Conservation (phyloP, 2,888 invertebrate genomes). For the Entomobrya multifasciata region DNA sequence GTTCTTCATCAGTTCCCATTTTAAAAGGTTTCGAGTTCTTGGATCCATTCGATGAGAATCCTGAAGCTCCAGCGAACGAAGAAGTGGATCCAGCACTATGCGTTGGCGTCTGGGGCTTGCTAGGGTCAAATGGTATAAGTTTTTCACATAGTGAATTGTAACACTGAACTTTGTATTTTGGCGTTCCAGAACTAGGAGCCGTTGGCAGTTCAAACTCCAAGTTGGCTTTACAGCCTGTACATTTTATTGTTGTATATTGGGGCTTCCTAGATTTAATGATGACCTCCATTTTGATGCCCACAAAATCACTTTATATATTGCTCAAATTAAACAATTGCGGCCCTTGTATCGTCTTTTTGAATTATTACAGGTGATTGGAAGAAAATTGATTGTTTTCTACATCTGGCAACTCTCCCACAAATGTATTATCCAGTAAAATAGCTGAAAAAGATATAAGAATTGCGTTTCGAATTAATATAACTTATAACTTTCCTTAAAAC, state of each 20-base stretch:
- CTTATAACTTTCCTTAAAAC: too few species aligned
- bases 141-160: constrained; percentile 72
- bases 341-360: too few species aligned
- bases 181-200: constrained; percentile 14
- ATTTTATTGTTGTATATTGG: constrained; percentile 75
- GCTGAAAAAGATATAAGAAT: too few species aligned
- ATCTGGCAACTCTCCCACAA: too few species aligned
- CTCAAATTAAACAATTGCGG: too few species aligned
- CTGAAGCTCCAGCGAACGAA: constrained; percentile 2
- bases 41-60: constrained; percentile 30
- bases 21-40: constrained; percentile 70
- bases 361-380: too few species aligned
- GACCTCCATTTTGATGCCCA: constrained; percentile 62
- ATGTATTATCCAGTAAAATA: too few species aligned
- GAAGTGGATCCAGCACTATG: constrained; percentile 50
- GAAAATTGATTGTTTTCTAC: too few species aligned
- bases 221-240: constrained; percentile 74
- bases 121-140: constrained; percentile 68
- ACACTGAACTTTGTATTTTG: constrained; percentile 70
- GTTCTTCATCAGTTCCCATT: constrained; percentile 78
- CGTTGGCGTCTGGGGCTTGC: constrained; percentile 55
- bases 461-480: too few species aligned
- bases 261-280: constrained; percentile 77
- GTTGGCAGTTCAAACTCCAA: constrained; percentile 72
- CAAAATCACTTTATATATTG: too few species aligned